phyloP scores from a whole-genome alignment of 2,797 vertebrate species.

The Glyptemys insculpta region DNA sequence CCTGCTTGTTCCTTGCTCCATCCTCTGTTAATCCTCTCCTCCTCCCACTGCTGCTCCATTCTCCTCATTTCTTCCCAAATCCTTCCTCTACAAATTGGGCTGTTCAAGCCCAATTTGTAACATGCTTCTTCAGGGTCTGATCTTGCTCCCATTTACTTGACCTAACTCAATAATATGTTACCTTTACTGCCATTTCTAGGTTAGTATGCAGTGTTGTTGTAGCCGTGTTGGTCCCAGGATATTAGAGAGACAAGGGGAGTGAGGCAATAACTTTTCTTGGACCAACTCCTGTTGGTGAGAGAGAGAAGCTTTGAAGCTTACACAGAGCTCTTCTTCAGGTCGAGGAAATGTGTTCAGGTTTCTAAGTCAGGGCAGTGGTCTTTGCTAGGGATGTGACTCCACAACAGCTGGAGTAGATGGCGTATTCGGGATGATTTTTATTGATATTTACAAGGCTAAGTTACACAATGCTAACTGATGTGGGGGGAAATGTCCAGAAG shows the following conservation, averaged over 20 bases:
- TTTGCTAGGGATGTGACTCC: background rate
- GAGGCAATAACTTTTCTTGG: background rate
- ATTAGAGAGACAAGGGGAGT: background rate
- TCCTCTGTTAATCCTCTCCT: background rate
- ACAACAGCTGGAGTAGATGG: background rate
- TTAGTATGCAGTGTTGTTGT: no score
- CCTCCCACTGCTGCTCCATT: background rate
- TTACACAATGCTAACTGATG: background rate
- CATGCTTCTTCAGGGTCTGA: background rate
- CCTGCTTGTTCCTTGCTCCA: background rate
- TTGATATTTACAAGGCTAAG: background rate
- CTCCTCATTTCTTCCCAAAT: background rate
- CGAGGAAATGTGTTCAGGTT: background rate
- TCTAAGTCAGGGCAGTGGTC: background rate
- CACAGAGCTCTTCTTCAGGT: background rate
- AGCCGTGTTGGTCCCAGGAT: background rate
- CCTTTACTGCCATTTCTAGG: background rate
- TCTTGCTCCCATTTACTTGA: background rate
- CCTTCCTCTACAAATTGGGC: background rate
- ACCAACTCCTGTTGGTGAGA: background rate
- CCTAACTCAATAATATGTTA: background rate
- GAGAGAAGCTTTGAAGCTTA: background rate
- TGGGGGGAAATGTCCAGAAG: slow-evolving; percentile 11
- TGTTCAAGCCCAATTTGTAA: background rate
- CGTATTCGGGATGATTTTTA: background rate